Evolutionary conservation across 1,140 invertebrate genomes (phyloP).

Genomic region (Contarinia nasturtii): DNA sequence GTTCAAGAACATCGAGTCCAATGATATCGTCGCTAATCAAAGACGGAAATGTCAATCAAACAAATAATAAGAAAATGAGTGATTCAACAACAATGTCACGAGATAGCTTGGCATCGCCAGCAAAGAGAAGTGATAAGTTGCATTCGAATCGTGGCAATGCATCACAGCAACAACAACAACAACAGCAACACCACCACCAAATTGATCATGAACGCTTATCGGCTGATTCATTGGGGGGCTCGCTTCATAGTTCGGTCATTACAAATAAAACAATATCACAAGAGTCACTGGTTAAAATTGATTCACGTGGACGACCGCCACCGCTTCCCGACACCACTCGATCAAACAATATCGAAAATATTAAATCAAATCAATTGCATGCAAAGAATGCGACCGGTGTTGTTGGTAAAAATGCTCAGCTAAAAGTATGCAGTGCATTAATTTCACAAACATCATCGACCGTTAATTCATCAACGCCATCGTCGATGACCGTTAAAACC

Average conservation of each 20-base stretch:
- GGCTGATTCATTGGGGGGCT: constrained; percentile 29
- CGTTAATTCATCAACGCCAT: constrained; percentile 9
- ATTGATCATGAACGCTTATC: constrained; percentile 13
- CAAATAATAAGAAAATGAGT: constrained; percentile 19
- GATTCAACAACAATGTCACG: constrained; percentile 25
- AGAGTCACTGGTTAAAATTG: constrained; percentile 12
- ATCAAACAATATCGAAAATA: not conserved
- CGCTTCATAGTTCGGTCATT: constrained; percentile 24
- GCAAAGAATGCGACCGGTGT: not conserved
- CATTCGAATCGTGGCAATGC: constrained; percentile 16
- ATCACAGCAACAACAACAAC: constrained; percentile 20
- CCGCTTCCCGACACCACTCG: not conserved
- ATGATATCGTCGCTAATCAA: constrained; percentile 31
- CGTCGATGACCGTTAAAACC: constrained; percentile 18
- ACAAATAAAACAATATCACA: constrained; percentile 24
- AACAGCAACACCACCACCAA: too few species aligned
- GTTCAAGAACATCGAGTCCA: constrained; percentile 42
- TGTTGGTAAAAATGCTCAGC: not conserved
- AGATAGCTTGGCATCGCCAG: constrained; percentile 28
- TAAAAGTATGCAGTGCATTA: constrained; percentile 3
- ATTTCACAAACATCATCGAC: not conserved
- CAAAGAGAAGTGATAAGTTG: constrained; percentile 13
- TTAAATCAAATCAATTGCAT: not conserved
- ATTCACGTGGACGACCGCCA: not conserved
- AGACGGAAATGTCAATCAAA: constrained; percentile 19